Percentiles rank a stretch among this genome's conserved stretches.
Evolutionary conservation across 2,888 invertebrate genomes (phyloP).

Genomic region (Aleiodes alternator): DNA sequence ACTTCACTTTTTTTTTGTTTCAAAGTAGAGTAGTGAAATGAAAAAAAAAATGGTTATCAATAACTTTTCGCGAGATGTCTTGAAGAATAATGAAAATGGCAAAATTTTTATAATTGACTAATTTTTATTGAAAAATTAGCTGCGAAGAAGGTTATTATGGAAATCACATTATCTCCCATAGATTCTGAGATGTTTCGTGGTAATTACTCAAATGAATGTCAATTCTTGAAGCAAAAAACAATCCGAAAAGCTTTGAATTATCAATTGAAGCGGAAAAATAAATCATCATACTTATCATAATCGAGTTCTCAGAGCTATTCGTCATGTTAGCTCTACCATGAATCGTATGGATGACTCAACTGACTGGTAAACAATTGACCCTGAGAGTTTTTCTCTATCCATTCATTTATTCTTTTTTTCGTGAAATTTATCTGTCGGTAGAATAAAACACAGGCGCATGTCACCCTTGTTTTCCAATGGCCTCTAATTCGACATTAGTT

Average conservation of each 20-base stretch:
- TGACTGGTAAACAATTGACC: constrained; percentile 19
- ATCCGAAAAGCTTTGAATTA: background rate
- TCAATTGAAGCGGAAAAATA: constrained; percentile 35
- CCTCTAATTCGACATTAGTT: constrained; percentile 39
- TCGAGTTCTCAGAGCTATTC: constrained; percentile 26
- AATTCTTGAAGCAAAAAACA: background rate
- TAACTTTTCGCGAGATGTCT: too few relatives aligned
- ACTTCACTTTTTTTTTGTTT: background rate
- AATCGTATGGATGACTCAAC: constrained; percentile 19
- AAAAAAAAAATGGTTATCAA: too few relatives aligned
- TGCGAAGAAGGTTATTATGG: background rate
- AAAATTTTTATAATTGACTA: too few relatives aligned
- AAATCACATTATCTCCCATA: background rate
- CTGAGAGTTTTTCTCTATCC: constrained; percentile 9
- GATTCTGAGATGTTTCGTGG: background rate
- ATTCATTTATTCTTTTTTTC: background rate
- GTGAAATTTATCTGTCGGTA: constrained; percentile 4
- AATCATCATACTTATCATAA: constrained; percentile 33
- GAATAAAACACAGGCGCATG: constrained; percentile 5
- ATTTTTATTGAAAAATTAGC: too few relatives aligned
- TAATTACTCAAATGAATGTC: background rate
- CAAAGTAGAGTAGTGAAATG: background rate
- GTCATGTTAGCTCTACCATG: constrained; percentile 9
- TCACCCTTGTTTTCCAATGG: constrained; percentile 20
- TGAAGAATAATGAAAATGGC: too few relatives aligned